These are phyloP conservation scores for Emydoidea blandingii DNA, from an alignment of 2,797 vertebrate genomes.

Conservation along the genomic window DNA sequence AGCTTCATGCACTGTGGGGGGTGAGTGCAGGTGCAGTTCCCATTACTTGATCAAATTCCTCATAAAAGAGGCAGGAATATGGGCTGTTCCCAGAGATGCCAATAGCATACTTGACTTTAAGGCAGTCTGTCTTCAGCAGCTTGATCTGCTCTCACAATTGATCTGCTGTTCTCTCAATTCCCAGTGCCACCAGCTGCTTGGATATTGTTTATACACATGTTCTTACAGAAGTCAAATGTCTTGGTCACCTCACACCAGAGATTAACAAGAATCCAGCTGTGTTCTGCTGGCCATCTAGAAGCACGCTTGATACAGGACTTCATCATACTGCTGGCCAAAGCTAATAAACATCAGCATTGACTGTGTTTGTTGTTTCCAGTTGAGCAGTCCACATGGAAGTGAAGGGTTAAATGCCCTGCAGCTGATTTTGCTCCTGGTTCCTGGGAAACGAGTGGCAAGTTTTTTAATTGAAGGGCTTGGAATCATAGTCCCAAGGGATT, in stretches of 20 bases:
- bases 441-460: not conserved
- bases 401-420: not conserved
- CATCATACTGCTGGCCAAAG: not conserved
- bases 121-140: not conserved
- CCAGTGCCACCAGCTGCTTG: not conserved
- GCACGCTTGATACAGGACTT: not conserved
- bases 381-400: not conserved
- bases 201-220: not conserved
- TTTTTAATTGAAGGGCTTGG: not conserved
- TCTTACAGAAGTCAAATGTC: too few species aligned
- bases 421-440: not conserved
- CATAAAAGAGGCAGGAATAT: not conserved
- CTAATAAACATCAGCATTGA: not conserved
- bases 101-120: not conserved
- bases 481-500: not conserved
- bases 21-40: too few species aligned
- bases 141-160: not conserved
- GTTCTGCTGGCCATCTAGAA: not conserved
- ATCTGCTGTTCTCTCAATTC: not conserved
- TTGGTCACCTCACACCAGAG: not conserved
- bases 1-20: too few species aligned
- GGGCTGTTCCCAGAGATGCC: not conserved
- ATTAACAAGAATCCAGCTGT: not conserved
- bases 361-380: not conserved
- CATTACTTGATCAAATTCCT: not conserved